These are phyloP conservation scores for Caenorhabditis sulstoni DNA, from an alignment of 2,888 invertebrate species.

Conservation along the genomic window DNA sequence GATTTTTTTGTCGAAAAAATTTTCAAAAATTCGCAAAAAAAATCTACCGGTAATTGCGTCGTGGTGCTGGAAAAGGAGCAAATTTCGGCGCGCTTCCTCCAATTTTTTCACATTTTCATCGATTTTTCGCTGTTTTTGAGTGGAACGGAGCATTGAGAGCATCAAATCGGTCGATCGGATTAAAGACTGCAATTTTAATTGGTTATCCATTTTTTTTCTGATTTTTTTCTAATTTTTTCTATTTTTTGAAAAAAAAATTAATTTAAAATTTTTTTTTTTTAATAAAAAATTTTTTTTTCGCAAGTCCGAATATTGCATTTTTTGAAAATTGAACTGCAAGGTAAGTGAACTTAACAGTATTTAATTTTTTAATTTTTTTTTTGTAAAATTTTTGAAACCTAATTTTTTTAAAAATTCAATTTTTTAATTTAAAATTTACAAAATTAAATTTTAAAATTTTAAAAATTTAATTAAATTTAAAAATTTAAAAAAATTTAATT, in stretches of 20 bases:
- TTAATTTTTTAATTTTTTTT: no score
- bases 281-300: constrained; percentile 1
- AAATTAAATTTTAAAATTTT: no score
- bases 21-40: constrained; percentile 82
- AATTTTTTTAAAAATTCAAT: no score
- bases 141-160: constrained; percentile 31
- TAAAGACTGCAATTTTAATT: constrained; percentile 64
- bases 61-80: constrained; percentile 95
- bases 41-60: constrained; percentile 91
- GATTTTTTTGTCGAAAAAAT: not conserved
- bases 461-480: no score
- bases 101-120: constrained; percentile 81
- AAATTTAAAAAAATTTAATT: no score
- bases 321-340: not conserved
- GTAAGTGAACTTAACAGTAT: not conserved
- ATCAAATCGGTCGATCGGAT: constrained; percentile 68
- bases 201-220: no score
- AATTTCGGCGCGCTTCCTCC: constrained; percentile 86
- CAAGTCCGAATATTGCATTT: no score
- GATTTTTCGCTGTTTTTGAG: constrained; percentile 25
- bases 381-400: no score
- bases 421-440: no score
- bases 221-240: not conserved
- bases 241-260: not conserved
- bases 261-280: not conserved